A percentile compares a stretch with the other conserved stretches of the same genome.
These are phyloP conservation scores for Xylota sylvarum DNA, from an alignment of 2,888 invertebrate genomes.

Conservation along the genomic window DNA sequence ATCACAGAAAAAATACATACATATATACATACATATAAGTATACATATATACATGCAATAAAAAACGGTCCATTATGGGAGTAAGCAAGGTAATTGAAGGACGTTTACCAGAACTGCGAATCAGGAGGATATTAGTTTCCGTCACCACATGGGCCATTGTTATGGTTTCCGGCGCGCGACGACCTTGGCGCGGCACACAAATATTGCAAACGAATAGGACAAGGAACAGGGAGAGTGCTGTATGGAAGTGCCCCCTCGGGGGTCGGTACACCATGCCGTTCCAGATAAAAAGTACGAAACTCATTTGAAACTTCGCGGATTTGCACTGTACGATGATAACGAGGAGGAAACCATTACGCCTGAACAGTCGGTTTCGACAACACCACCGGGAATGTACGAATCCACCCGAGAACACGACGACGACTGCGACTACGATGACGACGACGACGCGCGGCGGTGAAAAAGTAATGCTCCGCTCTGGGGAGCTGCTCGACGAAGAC, in stretches of 20 bases:
- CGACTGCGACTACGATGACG: not conserved
- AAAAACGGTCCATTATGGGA: conserved; percentile 42
- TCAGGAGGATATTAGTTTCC: conserved; percentile 74
- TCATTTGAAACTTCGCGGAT: conserved; percentile 64
- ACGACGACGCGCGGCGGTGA: conserved; percentile 30
- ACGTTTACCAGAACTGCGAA: conserved; percentile 74
- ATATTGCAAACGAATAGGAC: conserved; percentile 67
- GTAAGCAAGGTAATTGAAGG: conserved; percentile 27
- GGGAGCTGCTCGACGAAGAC: conserved; percentile 75
- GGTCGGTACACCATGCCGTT: conserved; percentile 53
- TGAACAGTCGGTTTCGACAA: conserved; percentile 18
- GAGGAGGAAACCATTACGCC: conserved; percentile 57
- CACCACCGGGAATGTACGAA: conserved; percentile 43
- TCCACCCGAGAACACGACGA: not conserved
- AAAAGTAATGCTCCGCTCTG: conserved; percentile 71
- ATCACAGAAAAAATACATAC: conserved; percentile 38
- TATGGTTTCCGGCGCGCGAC: conserved; percentile 67
- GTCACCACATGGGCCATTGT: conserved; percentile 76
- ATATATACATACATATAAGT: conserved; percentile 48
- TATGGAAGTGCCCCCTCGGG: conserved; percentile 52
- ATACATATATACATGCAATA: conserved; percentile 54
- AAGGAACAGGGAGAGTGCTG: conserved; percentile 50
- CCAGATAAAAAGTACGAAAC: conserved; percentile 58
- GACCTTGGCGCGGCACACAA: conserved; percentile 69
- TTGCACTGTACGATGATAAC: conserved; percentile 52